These are phyloP conservation scores for Agrochola lychnidis DNA, from an alignment of 2,888 invertebrate species.

Conservation along the genomic window DNA sequence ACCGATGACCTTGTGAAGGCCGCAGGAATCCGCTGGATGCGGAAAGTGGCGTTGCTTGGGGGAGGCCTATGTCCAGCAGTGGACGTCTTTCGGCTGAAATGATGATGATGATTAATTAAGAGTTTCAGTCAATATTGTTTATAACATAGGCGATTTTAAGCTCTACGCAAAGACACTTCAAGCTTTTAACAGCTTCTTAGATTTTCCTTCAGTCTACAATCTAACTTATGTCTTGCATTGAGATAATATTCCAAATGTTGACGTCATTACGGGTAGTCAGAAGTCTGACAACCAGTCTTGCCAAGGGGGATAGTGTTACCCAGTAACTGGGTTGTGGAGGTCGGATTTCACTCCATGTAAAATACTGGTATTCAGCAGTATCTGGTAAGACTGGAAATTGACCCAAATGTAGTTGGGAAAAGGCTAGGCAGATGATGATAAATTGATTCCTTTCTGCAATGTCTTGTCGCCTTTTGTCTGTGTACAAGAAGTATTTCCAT, in stretches of 20 bases:
- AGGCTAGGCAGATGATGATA: not conserved
- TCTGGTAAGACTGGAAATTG: no score
- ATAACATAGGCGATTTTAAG: not conserved
- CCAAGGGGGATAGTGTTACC: no score
- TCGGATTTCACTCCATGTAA: not conserved
- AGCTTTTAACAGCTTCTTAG: not conserved
- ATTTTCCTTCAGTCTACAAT: no score
- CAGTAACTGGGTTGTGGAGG: not conserved
- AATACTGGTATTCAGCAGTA: not conserved
- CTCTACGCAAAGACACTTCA: not conserved
- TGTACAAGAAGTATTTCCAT: not conserved
- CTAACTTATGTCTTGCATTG: not conserved
- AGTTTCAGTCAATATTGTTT: not conserved
- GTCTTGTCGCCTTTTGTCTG: not conserved
- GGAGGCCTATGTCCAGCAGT: no score
- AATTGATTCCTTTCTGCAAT: not conserved
- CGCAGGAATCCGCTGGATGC: no score
- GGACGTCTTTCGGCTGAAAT: no score
- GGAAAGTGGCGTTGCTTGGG: no score
- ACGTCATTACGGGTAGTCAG: not conserved
- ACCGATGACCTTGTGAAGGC: no score
- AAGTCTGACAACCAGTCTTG: not conserved
- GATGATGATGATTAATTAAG: not conserved
- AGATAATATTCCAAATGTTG: not conserved
- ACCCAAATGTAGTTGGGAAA: no score